These are phyloP conservation scores for Apoderus coryli DNA, from an alignment of 2,888 invertebrate genomes.

Conservation along the genomic window DNA sequence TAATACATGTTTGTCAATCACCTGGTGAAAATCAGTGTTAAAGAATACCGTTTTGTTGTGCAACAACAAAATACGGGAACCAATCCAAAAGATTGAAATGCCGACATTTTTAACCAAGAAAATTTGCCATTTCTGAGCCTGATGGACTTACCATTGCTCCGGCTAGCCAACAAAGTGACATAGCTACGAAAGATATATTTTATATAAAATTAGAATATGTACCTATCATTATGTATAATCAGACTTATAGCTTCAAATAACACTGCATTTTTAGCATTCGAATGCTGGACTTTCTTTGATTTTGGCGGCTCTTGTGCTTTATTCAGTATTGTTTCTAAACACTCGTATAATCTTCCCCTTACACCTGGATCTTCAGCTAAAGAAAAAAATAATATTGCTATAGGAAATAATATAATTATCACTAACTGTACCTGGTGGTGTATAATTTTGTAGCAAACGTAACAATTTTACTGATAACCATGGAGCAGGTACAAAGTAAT, in stretches of 20 bases:
- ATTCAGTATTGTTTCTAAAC: constrained; percentile 93
- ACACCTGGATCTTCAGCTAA: constrained; percentile 87
- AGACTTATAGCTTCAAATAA: constrained; percentile 99
- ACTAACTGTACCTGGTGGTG: constrained; percentile 64
- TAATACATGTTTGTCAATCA: too few species aligned
- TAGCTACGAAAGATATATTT: too few species aligned
- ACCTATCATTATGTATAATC: constrained; percentile 95
- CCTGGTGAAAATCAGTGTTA: too few species aligned
- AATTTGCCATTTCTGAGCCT: too few species aligned
- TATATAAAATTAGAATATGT: too few species aligned
- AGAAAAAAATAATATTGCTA: constrained; percentile 9
- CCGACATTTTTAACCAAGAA: too few species aligned
- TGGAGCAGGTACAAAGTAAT: constrained; percentile 99
- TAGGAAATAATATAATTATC: constrained; percentile 3
- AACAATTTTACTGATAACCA: constrained; percentile 98
- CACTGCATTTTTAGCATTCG: constrained; percentile 99
- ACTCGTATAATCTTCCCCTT: constrained; percentile 89
- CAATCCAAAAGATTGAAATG: too few species aligned
- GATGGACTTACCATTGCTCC: constrained; percentile 4
- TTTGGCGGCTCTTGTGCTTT: constrained; percentile 99
- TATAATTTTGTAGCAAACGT: constrained; percentile 93
- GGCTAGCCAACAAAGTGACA: too few species aligned
- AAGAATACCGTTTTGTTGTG: too few species aligned
- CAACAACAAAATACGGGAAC: too few species aligned
- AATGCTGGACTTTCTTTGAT: constrained; percentile 99